These are phyloP conservation scores for Lasioglossum lativentre DNA, from an alignment of 2,888 invertebrate genomes.

Conservation along the genomic window DNA sequence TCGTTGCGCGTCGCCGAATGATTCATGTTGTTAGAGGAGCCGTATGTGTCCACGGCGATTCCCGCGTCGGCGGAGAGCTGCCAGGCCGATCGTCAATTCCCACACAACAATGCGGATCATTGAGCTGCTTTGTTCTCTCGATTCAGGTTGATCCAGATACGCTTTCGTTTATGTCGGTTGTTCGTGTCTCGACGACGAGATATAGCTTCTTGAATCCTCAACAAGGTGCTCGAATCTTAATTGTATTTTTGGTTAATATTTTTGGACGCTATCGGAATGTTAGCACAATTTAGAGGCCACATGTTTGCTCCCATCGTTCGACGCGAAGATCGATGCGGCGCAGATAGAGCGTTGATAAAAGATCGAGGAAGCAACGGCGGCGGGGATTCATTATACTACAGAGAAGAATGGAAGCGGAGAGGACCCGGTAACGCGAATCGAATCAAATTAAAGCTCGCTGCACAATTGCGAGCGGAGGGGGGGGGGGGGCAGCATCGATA, in stretches of 20 bases:
- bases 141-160: slow-evolving; percentile 71
- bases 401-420: neutral
- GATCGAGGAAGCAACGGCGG: neutral
- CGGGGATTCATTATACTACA: neutral
- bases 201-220: no score
- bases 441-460: slow-evolving; percentile 1
- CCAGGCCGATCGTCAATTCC: neutral
- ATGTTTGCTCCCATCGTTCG: no score
- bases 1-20: neutral
- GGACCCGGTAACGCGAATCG: slow-evolving; percentile 8
- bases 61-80: neutral
- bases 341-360: neutral
- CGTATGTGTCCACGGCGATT: neutral
- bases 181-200: slow-evolving; percentile 54
- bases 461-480: neutral
- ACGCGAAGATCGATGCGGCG: neutral
- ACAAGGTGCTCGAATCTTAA: no score
- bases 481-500: slow-evolving; percentile 26
- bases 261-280: neutral
- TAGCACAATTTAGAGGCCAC: no score
- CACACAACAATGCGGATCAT: neutral
- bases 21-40: neutral
- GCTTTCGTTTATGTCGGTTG: slow-evolving; percentile 58
- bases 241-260: neutral
- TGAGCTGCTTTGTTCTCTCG: slow-evolving; percentile 77